Conservation (phyloP, 2,113 vertebrate genomes). For the Myanophis thanlyinensis region DNA sequence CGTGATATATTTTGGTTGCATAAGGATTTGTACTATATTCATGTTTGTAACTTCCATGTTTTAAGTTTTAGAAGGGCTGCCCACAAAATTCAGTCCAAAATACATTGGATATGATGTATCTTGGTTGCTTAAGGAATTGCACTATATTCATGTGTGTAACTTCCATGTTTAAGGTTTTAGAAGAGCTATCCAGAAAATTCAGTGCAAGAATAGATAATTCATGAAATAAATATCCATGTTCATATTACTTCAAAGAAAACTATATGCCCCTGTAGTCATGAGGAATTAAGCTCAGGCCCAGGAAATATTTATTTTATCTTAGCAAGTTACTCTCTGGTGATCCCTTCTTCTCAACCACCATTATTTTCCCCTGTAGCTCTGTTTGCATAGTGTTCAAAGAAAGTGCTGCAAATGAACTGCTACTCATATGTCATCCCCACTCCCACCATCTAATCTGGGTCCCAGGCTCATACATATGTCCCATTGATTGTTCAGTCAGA, state of each 20-base stretch:
- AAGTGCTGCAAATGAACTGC: neutral
- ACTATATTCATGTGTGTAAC: neutral
- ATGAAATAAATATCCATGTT: neutral
- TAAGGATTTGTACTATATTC: neutral
- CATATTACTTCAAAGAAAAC: neutral
- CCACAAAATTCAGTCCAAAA: neutral
- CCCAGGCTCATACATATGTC: neutral
- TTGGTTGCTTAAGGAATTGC: neutral
- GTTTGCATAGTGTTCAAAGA: neutral
- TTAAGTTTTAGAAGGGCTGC: neutral
- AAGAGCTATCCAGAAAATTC: neutral
- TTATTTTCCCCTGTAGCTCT: neutral
- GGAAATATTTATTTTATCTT: neutral
- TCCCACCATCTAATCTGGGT: neutral
- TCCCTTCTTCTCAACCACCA: neutral
- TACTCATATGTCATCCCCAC: neutral
- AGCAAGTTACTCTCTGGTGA: neutral
- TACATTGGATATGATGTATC: neutral
- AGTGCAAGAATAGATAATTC: neutral
- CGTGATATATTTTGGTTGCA: neutral
- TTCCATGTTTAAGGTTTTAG: neutral
- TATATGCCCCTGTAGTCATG: neutral
- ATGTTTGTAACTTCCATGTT: neutral
- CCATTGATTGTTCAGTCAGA: neutral
- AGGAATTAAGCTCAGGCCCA: neutral